Percentiles rank a stretch among this genome's conserved stretches.
Conservation (phyloP, 1,140 invertebrate species). For the Zophobas morio region DNA sequence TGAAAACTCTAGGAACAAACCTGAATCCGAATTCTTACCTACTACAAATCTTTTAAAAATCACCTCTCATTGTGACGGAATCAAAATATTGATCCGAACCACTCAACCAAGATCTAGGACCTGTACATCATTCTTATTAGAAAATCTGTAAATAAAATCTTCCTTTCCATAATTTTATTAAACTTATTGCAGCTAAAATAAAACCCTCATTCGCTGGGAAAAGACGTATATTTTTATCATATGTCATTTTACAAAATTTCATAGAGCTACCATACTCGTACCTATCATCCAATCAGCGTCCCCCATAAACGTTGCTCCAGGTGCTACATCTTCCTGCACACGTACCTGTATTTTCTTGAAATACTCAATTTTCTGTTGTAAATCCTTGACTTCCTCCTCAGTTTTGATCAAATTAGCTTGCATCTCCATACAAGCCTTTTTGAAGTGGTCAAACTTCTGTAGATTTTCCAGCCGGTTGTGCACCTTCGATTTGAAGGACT, state of each 20-base stretch:
- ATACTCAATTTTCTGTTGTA: conserved; percentile 60
- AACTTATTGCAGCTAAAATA: too few relatives aligned
- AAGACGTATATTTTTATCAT: neutral
- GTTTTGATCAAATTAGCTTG: conserved; percentile 54
- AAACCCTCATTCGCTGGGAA: too few relatives aligned
- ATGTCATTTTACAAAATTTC: neutral
- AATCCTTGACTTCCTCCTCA: conserved; percentile 56
- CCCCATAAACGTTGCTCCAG: neutral
- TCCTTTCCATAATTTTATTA: too few relatives aligned
- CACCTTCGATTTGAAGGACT: conserved; percentile 46
- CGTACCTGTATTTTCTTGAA: conserved; percentile 55
- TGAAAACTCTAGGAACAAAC: too few relatives aligned
- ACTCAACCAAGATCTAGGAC: too few relatives aligned
- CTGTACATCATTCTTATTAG: too few relatives aligned
- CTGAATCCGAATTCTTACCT: too few relatives aligned
- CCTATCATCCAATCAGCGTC: conserved; percentile 12
- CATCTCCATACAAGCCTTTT: conserved; percentile 56
- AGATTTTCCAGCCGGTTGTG: conserved; percentile 22
- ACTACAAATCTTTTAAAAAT: too few relatives aligned
- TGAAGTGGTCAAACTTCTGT: conserved; percentile 25
- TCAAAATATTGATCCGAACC: too few relatives aligned
- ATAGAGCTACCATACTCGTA: neutral
- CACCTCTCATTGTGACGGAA: too few relatives aligned
- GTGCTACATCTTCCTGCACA: conserved; percentile 50
- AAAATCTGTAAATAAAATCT: too few relatives aligned